A percentile compares a stretch with the other conserved stretches of the same genome.
Conservation (phyloP, 2,113 vertebrate species). For the Rynchops niger region DNA sequence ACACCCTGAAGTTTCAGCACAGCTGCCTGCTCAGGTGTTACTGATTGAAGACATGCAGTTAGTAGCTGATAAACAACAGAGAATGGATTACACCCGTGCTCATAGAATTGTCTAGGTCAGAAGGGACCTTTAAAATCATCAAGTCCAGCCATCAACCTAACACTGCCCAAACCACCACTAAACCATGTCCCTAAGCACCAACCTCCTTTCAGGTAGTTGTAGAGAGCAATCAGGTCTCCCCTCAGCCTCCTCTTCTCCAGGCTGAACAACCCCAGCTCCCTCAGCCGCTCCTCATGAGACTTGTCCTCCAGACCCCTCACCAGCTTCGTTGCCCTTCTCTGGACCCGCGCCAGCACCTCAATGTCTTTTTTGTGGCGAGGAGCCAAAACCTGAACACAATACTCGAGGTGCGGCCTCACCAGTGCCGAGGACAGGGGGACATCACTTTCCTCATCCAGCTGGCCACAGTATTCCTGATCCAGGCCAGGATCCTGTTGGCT, state of each 20-base stretch:
- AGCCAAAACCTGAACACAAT: neutral
- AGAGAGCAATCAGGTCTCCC: neutral
- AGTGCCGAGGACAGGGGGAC: neutral
- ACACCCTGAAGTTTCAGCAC: too few relatives aligned
- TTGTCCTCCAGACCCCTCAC: neutral
- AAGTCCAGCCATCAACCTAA: neutral
- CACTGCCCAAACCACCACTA: neutral
- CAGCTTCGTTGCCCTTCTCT: neutral
- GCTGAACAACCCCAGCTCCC: neutral
- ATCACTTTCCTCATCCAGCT: neutral
- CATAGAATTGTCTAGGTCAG: neutral
- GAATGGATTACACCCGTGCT: neutral
- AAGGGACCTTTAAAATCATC: neutral
- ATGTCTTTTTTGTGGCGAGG: neutral
- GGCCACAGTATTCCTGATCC: neutral
- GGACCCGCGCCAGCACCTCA: neutral
- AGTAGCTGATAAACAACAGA: neutral
- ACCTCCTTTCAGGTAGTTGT: neutral
- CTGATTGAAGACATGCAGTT: accelerated
- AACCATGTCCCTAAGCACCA: neutral
- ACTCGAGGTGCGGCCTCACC: neutral
- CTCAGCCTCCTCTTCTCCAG: neutral
- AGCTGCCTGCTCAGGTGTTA: neutral
- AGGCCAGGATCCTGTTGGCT: neutral
- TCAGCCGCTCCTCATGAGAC: neutral